A percentile compares a stretch with the other conserved stretches of the same genome.
Evolutionary conservation across 2,888 invertebrate species (phyloP).

Genomic region (Gastrophysa polygoni): DNA sequence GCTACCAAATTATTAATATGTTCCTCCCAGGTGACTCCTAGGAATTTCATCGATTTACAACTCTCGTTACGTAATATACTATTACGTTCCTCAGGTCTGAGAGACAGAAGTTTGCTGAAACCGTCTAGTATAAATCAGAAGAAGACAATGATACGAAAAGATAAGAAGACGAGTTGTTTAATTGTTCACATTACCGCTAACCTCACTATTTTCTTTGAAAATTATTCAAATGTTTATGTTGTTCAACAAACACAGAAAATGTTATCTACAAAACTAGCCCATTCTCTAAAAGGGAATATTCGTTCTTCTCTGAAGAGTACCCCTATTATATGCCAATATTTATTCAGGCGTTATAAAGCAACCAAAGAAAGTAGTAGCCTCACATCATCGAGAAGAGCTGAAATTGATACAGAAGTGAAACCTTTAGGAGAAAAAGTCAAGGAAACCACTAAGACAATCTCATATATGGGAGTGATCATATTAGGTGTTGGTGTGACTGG

Average conservation of each 20-base stretch:
- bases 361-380: conserved; percentile 27
- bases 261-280: conserved; percentile 28
- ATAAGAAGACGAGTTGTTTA: too few relatives aligned
- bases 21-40: too few relatives aligned
- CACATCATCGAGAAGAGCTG: conserved; percentile 33
- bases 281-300: conserved; percentile 24
- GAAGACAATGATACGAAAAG: too few relatives aligned
- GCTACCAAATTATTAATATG: too few relatives aligned
- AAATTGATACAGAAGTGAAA: conserved; percentile 63
- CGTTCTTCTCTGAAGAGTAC: conserved; percentile 25
- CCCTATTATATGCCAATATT: conserved; percentile 24
- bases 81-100: too few relatives aligned
- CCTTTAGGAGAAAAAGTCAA: conserved; percentile 80
- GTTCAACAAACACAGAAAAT: conserved; percentile 7
- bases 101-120: too few relatives aligned
- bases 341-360: conserved; percentile 31
- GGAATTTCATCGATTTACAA: too few relatives aligned
- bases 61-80: too few relatives aligned
- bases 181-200: too few relatives aligned
- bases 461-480: conserved; percentile 83
- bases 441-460: conserved; percentile 88
- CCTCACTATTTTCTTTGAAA: too few relatives aligned
- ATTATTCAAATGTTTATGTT: neutral
- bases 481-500: conserved; percentile 76
- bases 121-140: too few relatives aligned